These are phyloP conservation scores for Motacilla alba DNA, from an alignment of 2,113 vertebrate genomes.

Conservation along the genomic window DNA sequence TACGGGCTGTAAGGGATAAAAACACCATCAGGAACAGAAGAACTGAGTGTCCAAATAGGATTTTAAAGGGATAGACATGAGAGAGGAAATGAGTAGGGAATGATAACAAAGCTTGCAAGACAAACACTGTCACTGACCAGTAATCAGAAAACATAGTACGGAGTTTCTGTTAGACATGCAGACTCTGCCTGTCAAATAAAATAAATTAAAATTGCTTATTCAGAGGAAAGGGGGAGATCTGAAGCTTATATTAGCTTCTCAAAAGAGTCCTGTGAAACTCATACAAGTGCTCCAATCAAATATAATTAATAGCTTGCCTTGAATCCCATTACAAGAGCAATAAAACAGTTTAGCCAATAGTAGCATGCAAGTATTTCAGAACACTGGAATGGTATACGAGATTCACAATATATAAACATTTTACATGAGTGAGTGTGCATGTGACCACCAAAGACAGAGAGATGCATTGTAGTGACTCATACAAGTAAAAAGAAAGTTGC, in stretches of 20 bases:
- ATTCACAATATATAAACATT: neutral
- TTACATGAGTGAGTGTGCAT: neutral
- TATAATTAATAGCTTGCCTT: neutral
- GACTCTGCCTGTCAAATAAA: neutral
- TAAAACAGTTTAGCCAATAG: neutral
- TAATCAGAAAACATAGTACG: neutral
- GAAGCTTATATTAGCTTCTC: neutral
- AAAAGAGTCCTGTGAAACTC: neutral
- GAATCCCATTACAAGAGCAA: neutral
- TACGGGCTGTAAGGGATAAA: neutral
- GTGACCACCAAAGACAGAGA: neutral
- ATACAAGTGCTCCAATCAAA: neutral
- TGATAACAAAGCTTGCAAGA: neutral
- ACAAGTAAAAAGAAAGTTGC: neutral
- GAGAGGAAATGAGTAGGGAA: neutral
- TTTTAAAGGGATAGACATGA: neutral
- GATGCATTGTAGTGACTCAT: rapidly evolving
- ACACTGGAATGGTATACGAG: neutral
- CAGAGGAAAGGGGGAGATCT: neutral
- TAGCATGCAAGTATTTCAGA: neutral
- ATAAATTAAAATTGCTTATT: neutral
- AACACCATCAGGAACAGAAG: neutral
- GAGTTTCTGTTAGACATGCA: neutral
- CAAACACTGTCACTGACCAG: neutral
- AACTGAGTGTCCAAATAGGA: neutral